Conservation (phyloP, 2,888 invertebrate genomes). For the Pegoplata infirma region DNA sequence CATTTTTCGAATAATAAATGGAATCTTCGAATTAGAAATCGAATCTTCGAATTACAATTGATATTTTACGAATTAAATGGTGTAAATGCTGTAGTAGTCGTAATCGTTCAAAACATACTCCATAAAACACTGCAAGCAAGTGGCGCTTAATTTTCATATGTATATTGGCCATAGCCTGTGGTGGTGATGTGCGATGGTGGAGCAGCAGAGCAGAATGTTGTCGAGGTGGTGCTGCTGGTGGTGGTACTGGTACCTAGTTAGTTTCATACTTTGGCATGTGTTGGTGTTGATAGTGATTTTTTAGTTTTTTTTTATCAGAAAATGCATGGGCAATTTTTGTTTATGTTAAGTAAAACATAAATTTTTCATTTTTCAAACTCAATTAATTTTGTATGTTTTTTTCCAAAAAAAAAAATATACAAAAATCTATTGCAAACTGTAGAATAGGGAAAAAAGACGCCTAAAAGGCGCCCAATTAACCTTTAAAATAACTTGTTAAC, state of each 20-base stretch:
- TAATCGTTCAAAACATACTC: constrained; percentile 21
- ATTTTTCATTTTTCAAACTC: constrained; percentile 65
- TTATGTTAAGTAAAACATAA: constrained; percentile 59
- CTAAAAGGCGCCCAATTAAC: constrained; percentile 51
- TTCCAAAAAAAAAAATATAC: background rate
- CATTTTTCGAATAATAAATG: no score
- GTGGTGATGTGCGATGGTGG: constrained; percentile 20
- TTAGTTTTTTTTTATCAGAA: no score
- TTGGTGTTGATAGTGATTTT: constrained; percentile 25
- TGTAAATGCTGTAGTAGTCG: no score
- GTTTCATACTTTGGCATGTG: no score
- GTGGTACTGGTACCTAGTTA: no score
- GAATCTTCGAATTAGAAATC: no score
- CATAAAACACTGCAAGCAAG: constrained; percentile 42
- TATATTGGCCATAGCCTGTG: constrained; percentile 55
- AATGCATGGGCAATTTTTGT: constrained; percentile 51
- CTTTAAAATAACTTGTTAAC: constrained; percentile 34
- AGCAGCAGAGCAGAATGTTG: no score
- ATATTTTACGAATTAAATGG: no score
- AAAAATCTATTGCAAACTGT: constrained; percentile 40
- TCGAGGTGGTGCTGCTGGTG: no score
- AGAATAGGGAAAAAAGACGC: constrained; percentile 12
- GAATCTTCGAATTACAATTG: no score
- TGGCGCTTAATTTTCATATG: constrained; percentile 59
- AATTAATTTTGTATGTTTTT: constrained; percentile 54